Base-by-base conservation (phyloP, 2,797 vertebrate species). In the Psittacula derbiana region DNA sequence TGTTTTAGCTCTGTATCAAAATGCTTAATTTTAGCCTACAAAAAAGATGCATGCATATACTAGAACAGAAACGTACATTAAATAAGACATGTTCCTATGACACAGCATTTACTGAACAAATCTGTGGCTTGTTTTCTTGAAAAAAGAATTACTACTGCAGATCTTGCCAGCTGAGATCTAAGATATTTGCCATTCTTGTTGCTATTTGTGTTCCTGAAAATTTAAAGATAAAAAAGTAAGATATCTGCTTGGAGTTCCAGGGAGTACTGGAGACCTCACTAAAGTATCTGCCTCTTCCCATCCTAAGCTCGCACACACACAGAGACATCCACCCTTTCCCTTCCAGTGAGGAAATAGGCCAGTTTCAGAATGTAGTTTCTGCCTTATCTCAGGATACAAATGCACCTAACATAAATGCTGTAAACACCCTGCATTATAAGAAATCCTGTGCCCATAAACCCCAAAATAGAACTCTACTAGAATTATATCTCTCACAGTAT, bases 1-100 rank as follows among this genome's bases (percentile, higher is more conserved):
- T 86, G 61, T 33, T 88, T 94, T 53, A 91, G 28, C 44, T 87
- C 65, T 52, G 5, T 73, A 76, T 82, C 61, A 91, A 83, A 85
- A 90, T 53, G 40, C 44, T 86, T 66, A 47, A n/a, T 75, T 90
- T 86, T 58, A 80, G 43, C 46, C 57, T 72, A 16, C 23, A 52
- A 74, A 87, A 61, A n/a, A 67, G 7, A 80, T 18, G n/a, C 40
- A 47, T 50, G 8, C 31, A 31, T 55, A 64, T 31, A 70, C 47
- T 40, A n/a, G 30, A 91, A 78, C 18, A 80, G 33, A 83, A 87
- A 43, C 1, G 6, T 46, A 31, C n/a, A 52, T 73, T 80, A 80
- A 69, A 57, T 41, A 67, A 52, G 9, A n/a, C 5, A 16, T 14
- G 27, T 44, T 79, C 33, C 44, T 78, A 46, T 40, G 21, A 64